Percentiles rank a stretch among this genome's conserved stretches.
Conservation (phyloP, 2,888 invertebrate species). For the Morinoia aosen region DNA sequence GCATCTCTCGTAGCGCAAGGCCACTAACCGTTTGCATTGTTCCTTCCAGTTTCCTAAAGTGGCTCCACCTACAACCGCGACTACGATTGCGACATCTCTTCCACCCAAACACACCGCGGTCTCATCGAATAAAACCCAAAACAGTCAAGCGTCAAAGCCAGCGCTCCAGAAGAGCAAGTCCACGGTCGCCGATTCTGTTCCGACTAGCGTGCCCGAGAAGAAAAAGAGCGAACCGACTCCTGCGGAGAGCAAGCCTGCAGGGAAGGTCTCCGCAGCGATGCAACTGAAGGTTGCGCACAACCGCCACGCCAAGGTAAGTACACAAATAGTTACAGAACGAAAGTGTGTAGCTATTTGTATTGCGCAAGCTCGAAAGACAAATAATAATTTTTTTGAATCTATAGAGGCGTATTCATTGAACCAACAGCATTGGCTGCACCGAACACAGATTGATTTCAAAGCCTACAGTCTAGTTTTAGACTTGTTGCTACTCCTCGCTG, state of each 20-base stretch:
- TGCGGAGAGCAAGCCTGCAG: background rate
- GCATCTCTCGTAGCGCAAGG: background rate
- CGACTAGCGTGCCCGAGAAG: conserved; percentile 8
- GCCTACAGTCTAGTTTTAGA: too few relatives aligned
- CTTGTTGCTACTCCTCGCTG: too few relatives aligned
- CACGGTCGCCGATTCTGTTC: conserved; percentile 29
- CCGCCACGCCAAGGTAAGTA: conserved; percentile 34
- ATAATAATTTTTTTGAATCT: too few relatives aligned
- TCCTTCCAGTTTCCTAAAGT: conserved; percentile 29
- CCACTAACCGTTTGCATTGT: background rate
- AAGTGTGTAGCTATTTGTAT: background rate
- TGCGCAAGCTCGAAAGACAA: too few relatives aligned
- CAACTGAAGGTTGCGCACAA: conserved; percentile 13
- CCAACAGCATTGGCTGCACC: too few relatives aligned
- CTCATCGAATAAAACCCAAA: background rate
- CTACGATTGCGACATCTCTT: conserved; percentile 1
- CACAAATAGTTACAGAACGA: background rate
- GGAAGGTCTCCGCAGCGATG: background rate
- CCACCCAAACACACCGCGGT: background rate
- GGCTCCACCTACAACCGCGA: background rate
- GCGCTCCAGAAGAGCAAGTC: conserved; percentile 42
- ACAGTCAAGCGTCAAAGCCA: conserved; percentile 32
- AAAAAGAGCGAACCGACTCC: background rate
- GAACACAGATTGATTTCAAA: too few relatives aligned
- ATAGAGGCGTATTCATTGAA: too few relatives aligned